These are phyloP conservation scores for Gallirallus australis DNA, from an alignment of 2,797 vertebrate species.

Conservation along the genomic window DNA sequence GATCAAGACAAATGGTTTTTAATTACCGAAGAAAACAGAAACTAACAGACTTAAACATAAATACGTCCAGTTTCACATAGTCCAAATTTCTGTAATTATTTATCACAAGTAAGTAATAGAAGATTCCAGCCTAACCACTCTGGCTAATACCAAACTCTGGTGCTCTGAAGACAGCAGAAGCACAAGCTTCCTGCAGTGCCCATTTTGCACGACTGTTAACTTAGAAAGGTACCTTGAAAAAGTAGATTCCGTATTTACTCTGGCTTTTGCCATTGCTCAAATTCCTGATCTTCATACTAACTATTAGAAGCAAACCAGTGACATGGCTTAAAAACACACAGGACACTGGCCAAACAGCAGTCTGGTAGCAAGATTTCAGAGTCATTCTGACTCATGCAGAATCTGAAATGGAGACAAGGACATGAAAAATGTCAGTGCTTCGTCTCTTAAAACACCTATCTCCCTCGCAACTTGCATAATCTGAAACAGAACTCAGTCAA, in stretches of 20 bases:
- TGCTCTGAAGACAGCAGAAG: not conserved
- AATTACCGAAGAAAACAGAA: not conserved
- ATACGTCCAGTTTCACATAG: not conserved
- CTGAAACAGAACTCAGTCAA: slow-evolving; percentile 39
- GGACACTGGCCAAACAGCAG: not conserved
- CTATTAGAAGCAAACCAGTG: not conserved
- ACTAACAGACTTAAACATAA: not conserved
- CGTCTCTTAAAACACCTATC: not conserved
- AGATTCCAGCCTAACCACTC: not conserved
- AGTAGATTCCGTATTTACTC: not conserved
- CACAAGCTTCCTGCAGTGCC: not conserved
- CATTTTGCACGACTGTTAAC: not conserved
- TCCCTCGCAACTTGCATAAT: slow-evolving; percentile 24
- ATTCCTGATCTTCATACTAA: not conserved
- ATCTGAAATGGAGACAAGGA: not conserved
- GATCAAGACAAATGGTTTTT: not conserved
- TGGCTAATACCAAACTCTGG: not conserved
- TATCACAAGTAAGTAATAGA: not conserved
- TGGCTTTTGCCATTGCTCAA: not conserved
- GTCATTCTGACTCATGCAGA: not conserved
- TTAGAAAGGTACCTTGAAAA: not conserved
- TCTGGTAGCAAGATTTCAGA: not conserved
- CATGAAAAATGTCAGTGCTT: not conserved
- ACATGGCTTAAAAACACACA: not conserved
- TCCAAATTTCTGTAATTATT: not conserved